Conservation (phyloP, 1,140 invertebrate genomes). For the Calliopsis andreniformis region DNA sequence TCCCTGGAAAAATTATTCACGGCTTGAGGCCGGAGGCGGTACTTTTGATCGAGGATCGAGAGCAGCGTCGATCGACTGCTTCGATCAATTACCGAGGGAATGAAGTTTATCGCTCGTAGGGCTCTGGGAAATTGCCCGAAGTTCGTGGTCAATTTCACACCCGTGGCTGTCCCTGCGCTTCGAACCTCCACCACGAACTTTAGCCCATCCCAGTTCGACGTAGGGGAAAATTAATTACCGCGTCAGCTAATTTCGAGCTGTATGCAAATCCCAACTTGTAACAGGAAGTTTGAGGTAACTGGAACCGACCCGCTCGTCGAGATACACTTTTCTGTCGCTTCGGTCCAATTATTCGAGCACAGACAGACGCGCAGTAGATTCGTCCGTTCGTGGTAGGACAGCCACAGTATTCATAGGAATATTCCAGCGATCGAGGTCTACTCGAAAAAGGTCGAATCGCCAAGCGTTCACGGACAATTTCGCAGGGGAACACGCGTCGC, state of each 20-base stretch:
- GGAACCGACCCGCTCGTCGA: not conserved
- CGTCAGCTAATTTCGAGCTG: not conserved
- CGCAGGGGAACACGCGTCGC: slow-evolving; percentile 4
- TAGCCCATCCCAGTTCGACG: not conserved
- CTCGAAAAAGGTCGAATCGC: slow-evolving; percentile 44
- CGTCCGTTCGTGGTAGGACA: not conserved
- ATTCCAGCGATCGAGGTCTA: slow-evolving; percentile 3
- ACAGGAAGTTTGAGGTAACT: not conserved
- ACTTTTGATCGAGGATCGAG: no score
- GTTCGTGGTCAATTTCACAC: slow-evolving; percentile 65
- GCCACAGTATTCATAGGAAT: slow-evolving; percentile 13
- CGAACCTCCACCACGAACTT: slow-evolving; percentile 32
- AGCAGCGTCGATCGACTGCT: not conserved
- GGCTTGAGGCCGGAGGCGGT: no score
- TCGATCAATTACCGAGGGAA: slow-evolving; percentile 13
- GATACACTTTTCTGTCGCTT: not conserved
- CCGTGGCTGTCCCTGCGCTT: not conserved
- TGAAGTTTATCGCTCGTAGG: slow-evolving; percentile 59
- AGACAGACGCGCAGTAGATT: no score
- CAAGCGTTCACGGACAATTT: slow-evolving; percentile 54
- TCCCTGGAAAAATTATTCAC: slow-evolving; percentile 55
- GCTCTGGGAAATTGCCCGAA: slow-evolving; percentile 62
- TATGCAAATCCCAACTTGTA: slow-evolving; percentile 15
- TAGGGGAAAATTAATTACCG: slow-evolving; percentile 16
- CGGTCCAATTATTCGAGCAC: not conserved